Conservation (phyloP, 2,113 vertebrate genomes). For the Corythaeola cristata region DNA sequence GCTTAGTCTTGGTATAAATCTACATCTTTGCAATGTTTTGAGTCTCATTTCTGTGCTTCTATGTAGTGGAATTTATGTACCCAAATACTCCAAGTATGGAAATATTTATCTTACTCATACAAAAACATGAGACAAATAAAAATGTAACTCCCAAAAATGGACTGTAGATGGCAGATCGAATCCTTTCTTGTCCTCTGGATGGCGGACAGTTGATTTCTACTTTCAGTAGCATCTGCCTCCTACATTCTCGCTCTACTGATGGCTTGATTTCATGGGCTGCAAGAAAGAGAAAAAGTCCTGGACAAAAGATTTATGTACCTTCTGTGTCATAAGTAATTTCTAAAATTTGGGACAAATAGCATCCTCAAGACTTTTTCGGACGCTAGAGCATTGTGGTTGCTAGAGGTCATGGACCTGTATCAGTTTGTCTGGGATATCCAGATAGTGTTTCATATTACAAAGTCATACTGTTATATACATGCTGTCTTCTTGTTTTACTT, state of each 20-base stretch:
- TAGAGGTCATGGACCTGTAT: background rate
- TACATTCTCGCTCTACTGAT: background rate
- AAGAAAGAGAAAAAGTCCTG: background rate
- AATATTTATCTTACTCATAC: background rate
- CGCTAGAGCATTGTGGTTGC: background rate
- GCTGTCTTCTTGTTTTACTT: background rate
- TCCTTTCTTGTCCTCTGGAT: background rate
- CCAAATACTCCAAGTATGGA: background rate
- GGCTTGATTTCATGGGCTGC: background rate
- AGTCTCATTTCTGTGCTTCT: background rate
- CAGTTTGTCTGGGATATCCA: background rate
- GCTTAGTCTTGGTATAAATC: background rate
- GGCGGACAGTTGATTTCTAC: background rate
- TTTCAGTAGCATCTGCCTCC: background rate
- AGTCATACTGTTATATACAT: background rate
- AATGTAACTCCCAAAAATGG: background rate
- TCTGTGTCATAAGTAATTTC: background rate
- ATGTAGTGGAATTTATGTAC: background rate
- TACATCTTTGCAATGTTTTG: background rate
- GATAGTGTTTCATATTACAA: background rate
- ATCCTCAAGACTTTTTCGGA: background rate
- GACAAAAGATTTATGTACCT: background rate
- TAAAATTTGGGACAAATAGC: background rate
- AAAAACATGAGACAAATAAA: background rate
- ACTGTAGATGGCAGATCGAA: background rate